Evolutionary conservation across 2,797 vertebrate genomes (phyloP).

Genomic region (Tiaroga cobitis): DNA sequence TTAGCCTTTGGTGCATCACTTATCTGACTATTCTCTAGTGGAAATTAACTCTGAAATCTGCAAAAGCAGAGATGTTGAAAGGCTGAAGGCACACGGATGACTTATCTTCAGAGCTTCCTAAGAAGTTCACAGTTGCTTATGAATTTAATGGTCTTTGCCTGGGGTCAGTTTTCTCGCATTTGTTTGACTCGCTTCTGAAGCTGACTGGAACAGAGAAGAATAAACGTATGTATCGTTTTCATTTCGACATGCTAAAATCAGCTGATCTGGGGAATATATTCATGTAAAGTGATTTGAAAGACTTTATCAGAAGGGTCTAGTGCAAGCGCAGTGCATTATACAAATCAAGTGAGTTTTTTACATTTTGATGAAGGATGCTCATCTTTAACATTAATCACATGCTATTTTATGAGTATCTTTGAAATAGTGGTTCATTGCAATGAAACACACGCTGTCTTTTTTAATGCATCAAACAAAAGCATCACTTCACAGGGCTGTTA

Average conservation of each 20-base stretch:
- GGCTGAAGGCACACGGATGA: slow-evolving; percentile 35
- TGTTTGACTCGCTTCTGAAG: slow-evolving; percentile 32
- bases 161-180: slow-evolving; percentile 34
- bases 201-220: slow-evolving; percentile 26
- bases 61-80: slow-evolving; percentile 24
- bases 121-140: slow-evolving; percentile 48
- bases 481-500: not conserved
- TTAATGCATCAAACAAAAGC: not conserved
- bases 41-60: slow-evolving; percentile 32
- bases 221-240: slow-evolving; percentile 47
- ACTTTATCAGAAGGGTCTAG: not conserved
- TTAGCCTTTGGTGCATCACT: not conserved
- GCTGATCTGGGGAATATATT: slow-evolving; percentile 31
- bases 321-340: not conserved
- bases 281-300: slow-evolving; percentile 34
- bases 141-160: slow-evolving; percentile 44
- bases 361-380: slow-evolving; percentile 13
- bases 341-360: not conserved
- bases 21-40: not conserved
- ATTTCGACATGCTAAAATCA: slow-evolving; percentile 21
- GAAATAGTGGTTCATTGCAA: not conserved
- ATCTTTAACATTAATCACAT: slow-evolving; percentile 1
- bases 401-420: not conserved
- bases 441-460: not conserved
- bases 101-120: slow-evolving; percentile 31